Evolutionary conservation across 2,888 invertebrate species (phyloP), one percentile per base, ranked within the genome.

Genomic region (Corbicula japonica): DNA sequence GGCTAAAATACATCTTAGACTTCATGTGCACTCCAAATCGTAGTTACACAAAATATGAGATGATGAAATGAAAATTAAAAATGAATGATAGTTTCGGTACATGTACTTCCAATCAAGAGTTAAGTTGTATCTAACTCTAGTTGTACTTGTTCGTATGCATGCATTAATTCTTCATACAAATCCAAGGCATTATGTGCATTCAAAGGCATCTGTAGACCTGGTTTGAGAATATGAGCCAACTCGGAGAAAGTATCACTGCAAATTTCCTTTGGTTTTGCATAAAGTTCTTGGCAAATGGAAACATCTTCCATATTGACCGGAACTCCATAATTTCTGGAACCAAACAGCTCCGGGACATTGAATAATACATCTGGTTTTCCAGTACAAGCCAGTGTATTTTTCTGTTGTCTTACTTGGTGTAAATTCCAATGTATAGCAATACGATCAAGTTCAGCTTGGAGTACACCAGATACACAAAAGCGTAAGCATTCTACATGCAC

Each of bases 341-440:
- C 54, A 32, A 32, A 5, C 32, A 56, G 54, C n/a, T 26, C 54
- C 32, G 54, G 28, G 28, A 56, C 54, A 56, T 56, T 28, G 12
- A 56, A 56, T n/a, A 56, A 56, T 32, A 26, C 32, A 32, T 56
- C 28, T 30, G 54, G 54, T 56, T 15, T 56, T 56, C 54, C 54
- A 44, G 41, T 41, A 44, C 23, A 44, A 41, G 41, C n/a, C 26
- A 28, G 28, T 44, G 44, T 30, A 62, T 44, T 62, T 44, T 62
- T 62, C 62, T 63, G 32, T 21, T 30, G 21, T 63, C 63, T 28
- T 34, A 63, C 48, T 48, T 63, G 46, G 32, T 63, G 63, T 30
- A 63, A 48, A 63, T 63, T 63, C 63, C 48, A 63, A 48, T 63
- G 48, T 32, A 46, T 28, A 30, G 63, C 62, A 44, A 62, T 62